Evolutionary conservation across 2,797 vertebrate species (phyloP).

Genomic region (Rousettus madagascariensis): DNA sequence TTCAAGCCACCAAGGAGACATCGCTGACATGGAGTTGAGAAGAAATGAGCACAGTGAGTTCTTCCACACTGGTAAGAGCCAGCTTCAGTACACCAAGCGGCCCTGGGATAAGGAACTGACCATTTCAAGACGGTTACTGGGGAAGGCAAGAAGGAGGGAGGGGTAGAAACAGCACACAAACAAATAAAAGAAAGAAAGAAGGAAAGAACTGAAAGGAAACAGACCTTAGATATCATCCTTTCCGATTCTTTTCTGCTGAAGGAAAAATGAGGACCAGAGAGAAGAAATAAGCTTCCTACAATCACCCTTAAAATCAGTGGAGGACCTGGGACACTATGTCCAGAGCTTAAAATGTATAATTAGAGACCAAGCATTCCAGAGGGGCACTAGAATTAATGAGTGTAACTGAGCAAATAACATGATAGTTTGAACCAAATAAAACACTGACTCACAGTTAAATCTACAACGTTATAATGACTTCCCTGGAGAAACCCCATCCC

Average conservation of each 20-base stretch:
- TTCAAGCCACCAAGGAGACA: not conserved
- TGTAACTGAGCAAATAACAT: conserved; percentile 47
- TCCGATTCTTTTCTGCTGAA: not conserved
- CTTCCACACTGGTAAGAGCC: not conserved
- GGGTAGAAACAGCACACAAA: not conserved
- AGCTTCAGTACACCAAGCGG: accelerated
- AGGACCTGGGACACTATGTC: not conserved
- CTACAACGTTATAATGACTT: not conserved
- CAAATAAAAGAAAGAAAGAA: not conserved
- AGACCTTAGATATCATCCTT: not conserved
- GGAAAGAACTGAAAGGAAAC: not conserved
- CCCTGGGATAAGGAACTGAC: not conserved
- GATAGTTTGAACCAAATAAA: conserved; percentile 50
- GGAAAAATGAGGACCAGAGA: not conserved
- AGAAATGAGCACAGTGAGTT: not conserved
- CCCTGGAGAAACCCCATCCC: conserved; percentile 16
- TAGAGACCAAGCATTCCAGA: conserved; percentile 1
- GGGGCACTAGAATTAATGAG: conserved; percentile 33
- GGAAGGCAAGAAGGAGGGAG: not conserved
- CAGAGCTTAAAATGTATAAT: not conserved
- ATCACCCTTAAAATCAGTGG: not conserved
- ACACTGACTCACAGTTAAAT: not conserved
- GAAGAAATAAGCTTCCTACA: not conserved
- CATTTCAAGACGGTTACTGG: not conserved
- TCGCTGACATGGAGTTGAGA: not conserved